Evolutionary conservation across 1,140 invertebrate species (phyloP), one percentile per base, ranked within the genome.

Genomic region (Drosophila nebulosa): DNA sequence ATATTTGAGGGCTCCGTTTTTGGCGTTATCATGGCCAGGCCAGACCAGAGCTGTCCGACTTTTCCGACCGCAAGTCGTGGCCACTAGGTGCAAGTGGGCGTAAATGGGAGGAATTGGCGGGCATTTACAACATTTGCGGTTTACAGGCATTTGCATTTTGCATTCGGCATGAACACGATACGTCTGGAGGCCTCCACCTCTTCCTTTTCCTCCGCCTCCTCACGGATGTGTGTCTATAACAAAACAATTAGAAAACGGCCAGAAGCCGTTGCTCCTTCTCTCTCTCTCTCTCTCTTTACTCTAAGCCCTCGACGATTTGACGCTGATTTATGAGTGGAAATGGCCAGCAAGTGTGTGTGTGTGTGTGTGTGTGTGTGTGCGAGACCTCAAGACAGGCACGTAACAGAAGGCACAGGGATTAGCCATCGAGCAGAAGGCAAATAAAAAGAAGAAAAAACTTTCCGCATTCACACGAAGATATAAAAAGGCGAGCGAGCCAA

Each of bases 201-300:
- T n/a, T n/a, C n/a, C n/a, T n/a, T n/a, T n/a, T n/a, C n/a, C n/a
- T 30, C 10, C 9, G 3, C 30, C 71, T 64, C 64, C 64, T 59
- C 68, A 79, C 83, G 83, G 83, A 88, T 88, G 76, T 88, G 78
- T 86, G 83, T 88, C 83, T 88, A 88, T 88, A 88, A 88, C 78
- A 88, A 88, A 88, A 88, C 83, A 88, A 88, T 88, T 88, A 88
- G 79, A 86, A 46, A 78, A 64, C 74, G 50, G 74, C 65, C 62
- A 64, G 52, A 64, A 60, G 60, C 63, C n/a, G n/a, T n/a, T n/a
- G n/a, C n/a, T n/a, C n/a, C n/a, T n/a, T n/a, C n/a, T n/a, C n/a
- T n/a, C n/a, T n/a, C n/a, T 18, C 27, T 26, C 70, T 14, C 9
- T 30, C 27, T 30, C 10, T 30, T 30, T 30, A 2, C 39, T 42